Conservation (phyloP, 2,797 vertebrate genomes). For the Danio tinwini region DNA sequence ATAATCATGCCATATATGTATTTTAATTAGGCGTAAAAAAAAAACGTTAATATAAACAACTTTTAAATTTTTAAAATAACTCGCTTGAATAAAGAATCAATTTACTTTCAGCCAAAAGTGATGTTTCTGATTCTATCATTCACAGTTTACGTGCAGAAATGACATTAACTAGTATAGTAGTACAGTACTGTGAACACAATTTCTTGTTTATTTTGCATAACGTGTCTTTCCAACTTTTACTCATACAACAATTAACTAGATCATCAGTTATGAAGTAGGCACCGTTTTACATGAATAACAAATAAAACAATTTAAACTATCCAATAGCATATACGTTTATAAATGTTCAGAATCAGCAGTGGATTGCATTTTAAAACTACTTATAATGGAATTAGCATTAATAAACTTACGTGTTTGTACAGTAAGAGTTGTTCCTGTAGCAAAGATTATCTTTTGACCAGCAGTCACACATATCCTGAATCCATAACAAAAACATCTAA, state of each 20-base stretch:
- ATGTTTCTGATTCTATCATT: conserved; percentile 8
- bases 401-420: conserved; percentile 19
- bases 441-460: conserved; percentile 21
- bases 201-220: background rate
- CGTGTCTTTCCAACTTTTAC: background rate
- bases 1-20: too few species aligned
- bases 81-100: conserved; percentile 22
- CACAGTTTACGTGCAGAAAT: background rate
- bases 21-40: too few species aligned
- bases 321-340: too few species aligned
- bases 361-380: too few species aligned
- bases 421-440: conserved; percentile 11
- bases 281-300: background rate
- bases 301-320: too few species aligned
- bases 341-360: too few species aligned
- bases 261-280: background rate
- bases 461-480: conserved; percentile 28
- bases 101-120: conserved; percentile 1
- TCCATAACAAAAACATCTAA: conserved; percentile 11
- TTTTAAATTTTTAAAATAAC: background rate
- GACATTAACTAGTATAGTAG: background rate
- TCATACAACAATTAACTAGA: background rate
- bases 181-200: background rate
- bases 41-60: too few species aligned
- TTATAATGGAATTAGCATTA: too few species aligned